Evolutionary conservation across 2,113 vertebrate genomes (phyloP), one percentile per base, ranked within the genome.

Genomic region (Pan paniscus): DNA sequence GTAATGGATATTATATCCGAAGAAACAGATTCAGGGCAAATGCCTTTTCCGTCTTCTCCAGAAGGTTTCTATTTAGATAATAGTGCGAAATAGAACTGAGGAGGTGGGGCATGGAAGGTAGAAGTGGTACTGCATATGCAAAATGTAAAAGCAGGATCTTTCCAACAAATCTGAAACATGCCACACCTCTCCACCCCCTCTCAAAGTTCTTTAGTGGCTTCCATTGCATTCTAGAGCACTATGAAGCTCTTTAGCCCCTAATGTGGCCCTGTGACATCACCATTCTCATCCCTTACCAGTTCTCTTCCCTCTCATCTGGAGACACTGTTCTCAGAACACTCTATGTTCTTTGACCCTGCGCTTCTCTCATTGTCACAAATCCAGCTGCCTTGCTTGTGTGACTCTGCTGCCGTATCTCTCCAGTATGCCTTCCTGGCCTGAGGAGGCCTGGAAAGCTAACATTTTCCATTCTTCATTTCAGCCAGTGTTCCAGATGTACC

Each of bases 1-100:
- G 86, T 97, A 95, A 87, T 25, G 78, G 81, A 20, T 48, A 84
- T 61, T 75, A 57, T 23, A 87, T 48, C 79, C 94, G 76, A 92
- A 89, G 85, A 81, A 92, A 32, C 59, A 86, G 76, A 96, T 32
- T 96, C 55, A 86, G 40, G 67, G 57, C 16, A 68, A 93, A 82
- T 57, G 23, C 6, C 64, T 93, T 64, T 78, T 48, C 89, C 16
- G 55, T 43, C 30, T 57, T 75, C 55, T 94, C 10, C 14, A 48
- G 57, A 52, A 91, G 52, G 43, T 85, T 89, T 86, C 73, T 27
- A 81, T 57, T 61, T 92, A 81, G 43, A 68, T 50, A 95, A 35
- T 10, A 64, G 64, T 38, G 68, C 70, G 52, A 67, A 79, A 43
- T 16, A 89, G 72, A 55, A 70, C 27, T 67, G 27, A 92, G 46